Evolutionary conservation across 2,888 invertebrate genomes (phyloP).

Genomic region (Andricus quercusramuli): DNA sequence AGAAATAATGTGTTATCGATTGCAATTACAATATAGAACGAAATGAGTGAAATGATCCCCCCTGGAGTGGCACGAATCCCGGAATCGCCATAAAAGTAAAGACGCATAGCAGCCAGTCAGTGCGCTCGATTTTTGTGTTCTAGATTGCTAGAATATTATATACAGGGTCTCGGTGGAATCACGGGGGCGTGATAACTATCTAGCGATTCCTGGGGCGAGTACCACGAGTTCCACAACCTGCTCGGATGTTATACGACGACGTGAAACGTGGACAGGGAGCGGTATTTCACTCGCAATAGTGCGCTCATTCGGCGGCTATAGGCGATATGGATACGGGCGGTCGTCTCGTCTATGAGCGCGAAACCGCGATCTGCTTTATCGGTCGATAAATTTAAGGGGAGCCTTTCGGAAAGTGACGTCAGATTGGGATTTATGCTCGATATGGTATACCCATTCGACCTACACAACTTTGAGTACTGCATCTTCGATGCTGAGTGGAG

Average conservation of each 20-base stretch:
- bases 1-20: constrained; percentile 2
- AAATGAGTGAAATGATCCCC: constrained; percentile 30
- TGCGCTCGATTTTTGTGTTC: not conserved
- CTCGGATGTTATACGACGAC: constrained; percentile 47
- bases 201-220: constrained; percentile 41
- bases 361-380: constrained; percentile 63
- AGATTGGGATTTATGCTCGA: constrained; percentile 51
- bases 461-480: constrained; percentile 40
- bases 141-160: constrained; percentile 24
- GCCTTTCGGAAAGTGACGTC: constrained; percentile 46
- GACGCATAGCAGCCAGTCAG: not conserved
- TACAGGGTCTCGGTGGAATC: constrained; percentile 34
- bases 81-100: constrained; percentile 7
- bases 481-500: constrained; percentile 20
- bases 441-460: constrained; percentile 43
- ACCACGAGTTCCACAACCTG: constrained; percentile 40
- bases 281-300: constrained; percentile 47
- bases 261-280: constrained; percentile 52
- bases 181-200: constrained; percentile 44
- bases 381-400: constrained; percentile 64
- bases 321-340: constrained; percentile 24
- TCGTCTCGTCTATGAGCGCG: constrained; percentile 53
- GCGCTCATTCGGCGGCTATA: constrained; percentile 21
- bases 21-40: not conserved
- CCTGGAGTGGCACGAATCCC: constrained; percentile 21